Evolutionary conservation across 2,113 vertebrate genomes (phyloP).

Genomic region (Heterotis niloticus): DNA sequence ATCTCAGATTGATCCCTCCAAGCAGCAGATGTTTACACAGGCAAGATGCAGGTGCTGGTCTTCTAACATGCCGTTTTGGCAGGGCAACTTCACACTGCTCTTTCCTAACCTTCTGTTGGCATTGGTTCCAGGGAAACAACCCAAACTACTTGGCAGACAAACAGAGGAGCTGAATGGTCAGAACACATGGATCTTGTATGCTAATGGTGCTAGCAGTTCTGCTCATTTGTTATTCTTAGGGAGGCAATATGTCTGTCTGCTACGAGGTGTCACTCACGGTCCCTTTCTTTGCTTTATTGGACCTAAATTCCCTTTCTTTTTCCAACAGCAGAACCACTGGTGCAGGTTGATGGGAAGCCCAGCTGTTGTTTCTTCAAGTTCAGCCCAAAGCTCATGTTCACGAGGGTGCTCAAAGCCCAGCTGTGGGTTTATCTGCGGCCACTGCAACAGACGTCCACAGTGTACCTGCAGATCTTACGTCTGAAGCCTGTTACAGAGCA

Average conservation of each 20-base stretch:
- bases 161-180: too few species aligned
- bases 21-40: too few species aligned
- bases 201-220: too few species aligned
- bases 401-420: conserved; percentile 95
- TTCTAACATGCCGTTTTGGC: too few species aligned
- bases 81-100: too few species aligned
- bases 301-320: not conserved
- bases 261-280: not conserved
- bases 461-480: conserved; percentile 94
- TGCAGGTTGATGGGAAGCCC: conserved; percentile 92
- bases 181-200: too few species aligned
- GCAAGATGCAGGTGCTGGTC: too few species aligned
- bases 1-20: too few species aligned
- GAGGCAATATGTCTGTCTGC: not conserved
- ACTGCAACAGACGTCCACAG: conserved; percentile 86
- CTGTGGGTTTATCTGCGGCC: conserved; percentile 95
- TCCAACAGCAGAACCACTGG: conserved; percentile 80
- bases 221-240: too few species aligned
- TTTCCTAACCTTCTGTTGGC: too few species aligned
- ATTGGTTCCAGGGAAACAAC: too few species aligned
- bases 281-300: not conserved
- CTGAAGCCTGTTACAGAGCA: conserved; percentile 90
- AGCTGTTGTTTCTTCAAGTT: conserved; percentile 98
- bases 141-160: too few species aligned
- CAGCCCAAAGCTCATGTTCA: conserved; percentile 98